phyloP scores from a whole-genome alignment of 2,888 invertebrate genomes.

The Drosophila anceps region DNA sequence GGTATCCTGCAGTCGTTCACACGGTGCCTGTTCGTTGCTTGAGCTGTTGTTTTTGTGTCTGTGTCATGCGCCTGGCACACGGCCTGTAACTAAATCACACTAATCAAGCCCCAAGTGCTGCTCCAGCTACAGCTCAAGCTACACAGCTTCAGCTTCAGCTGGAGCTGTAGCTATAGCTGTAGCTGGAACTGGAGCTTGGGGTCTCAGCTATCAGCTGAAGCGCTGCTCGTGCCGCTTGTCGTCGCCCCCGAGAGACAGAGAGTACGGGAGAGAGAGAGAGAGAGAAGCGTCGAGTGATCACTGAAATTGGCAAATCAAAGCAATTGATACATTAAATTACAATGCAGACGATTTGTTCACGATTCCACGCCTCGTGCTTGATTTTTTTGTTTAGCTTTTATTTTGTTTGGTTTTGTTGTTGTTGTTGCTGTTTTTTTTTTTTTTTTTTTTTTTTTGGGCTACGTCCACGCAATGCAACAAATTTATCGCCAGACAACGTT shows the following conservation, averaged over 20 bases:
- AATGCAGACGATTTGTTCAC: slow-evolving; percentile 81
- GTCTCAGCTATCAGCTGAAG: slow-evolving; percentile 57
- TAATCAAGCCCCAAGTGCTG: slow-evolving; percentile 79
- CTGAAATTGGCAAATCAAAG: slow-evolving; percentile 80
- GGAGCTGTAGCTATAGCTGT: slow-evolving; percentile 9
- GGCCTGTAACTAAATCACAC: slow-evolving; percentile 81
- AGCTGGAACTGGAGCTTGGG: slow-evolving; percentile 34
- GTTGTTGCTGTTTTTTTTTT: too few relatives aligned
- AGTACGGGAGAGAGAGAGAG: slow-evolving; percentile 18
- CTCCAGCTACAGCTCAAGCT: slow-evolving; percentile 47
- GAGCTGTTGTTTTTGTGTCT: slow-evolving; percentile 35
- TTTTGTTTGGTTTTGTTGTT: slow-evolving; percentile 9
- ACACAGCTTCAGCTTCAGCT: slow-evolving; percentile 10
- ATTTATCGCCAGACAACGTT: slow-evolving; percentile 77
- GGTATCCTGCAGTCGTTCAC: slow-evolving; percentile 8
- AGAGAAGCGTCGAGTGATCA: slow-evolving; percentile 59
- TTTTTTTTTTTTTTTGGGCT: slow-evolving; percentile 32
- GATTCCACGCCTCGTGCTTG: slow-evolving; percentile 72
- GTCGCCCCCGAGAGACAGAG: slow-evolving; percentile 61
- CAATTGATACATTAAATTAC: slow-evolving; percentile 81
- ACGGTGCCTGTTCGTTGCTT: neutral
- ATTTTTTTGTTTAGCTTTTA: slow-evolving; percentile 21
- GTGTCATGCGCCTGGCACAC: slow-evolving; percentile 80
- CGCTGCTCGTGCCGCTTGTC: slow-evolving; percentile 74
- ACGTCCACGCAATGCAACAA: slow-evolving; percentile 82